Base-by-base conservation (phyloP, 92 coral and sea anemone species). In the Parazoanthus swiftii region DNA sequence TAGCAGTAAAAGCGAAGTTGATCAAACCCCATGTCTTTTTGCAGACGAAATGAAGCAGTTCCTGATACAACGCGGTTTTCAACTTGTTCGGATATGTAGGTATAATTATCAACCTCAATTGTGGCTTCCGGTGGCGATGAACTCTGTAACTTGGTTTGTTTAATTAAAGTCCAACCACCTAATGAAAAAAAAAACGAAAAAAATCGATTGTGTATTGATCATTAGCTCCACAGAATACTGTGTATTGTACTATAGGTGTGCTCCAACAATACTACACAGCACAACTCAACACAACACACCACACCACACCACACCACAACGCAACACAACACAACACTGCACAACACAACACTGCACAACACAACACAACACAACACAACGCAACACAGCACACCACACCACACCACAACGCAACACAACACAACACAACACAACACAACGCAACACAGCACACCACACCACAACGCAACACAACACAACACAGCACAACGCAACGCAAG, bases 101-200 rank as follows among this genome's bases (percentile, higher is more conserved):
- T 39, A 38, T 85, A 59, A 13, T 79, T 54, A 54, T 51, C 21
- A 8, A 48, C 66, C 13, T 6, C 11, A 46, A 48, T 10, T 11
- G 21, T 26, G 23, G 0, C 4, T 50, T 26, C 8, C n/a, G 43
- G 21, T 44, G 80, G 68, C 13, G 77, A 8, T 63, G 87, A 58
- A 0, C 54, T 84, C 26, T 68, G 58, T 43, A 84, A 37, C 51
- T 26, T 44, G 36, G 59, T 71, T 26, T 70, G 48, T 36, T 71
- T 67, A 43, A 84, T 50, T 76, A 66, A 26, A 2, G 87, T 84
- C 87, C 87, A 84, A 50, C 87, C 87, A 66, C 87, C 87, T 84
- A 39, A 20, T n/a, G n/a, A 14, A 1, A 76, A 1, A 29, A 7
- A 5, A 29, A 15, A 6, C 23, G 3, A 23, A 76, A 39, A 42